Evolutionary conservation across 2,888 invertebrate genomes (phyloP).

Genomic region (Mystacides longicornis): DNA sequence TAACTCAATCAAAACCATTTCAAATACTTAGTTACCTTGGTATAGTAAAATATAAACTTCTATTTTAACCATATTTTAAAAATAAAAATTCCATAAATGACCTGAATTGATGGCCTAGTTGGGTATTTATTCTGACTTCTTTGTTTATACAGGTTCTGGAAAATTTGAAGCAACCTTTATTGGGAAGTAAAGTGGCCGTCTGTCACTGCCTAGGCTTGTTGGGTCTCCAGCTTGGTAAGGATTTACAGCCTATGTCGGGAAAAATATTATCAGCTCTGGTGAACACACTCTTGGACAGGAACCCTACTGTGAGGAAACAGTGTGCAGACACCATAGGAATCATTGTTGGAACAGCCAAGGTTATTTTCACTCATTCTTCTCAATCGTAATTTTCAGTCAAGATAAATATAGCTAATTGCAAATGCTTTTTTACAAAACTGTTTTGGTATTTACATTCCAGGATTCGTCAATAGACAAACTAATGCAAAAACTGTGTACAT

Average conservation of each 20-base stretch:
- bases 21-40: no score
- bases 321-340: constrained; percentile 81
- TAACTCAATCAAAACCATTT: no score
- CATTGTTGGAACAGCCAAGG: constrained; percentile 75
- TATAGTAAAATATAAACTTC: no score
- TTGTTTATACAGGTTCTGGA: constrained; percentile 54
- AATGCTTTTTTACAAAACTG: background rate
- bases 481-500: constrained; percentile 47
- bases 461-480: constrained; percentile 51
- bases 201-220: constrained; percentile 71
- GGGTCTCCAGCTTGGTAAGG: constrained; percentile 47
- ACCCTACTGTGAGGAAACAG: constrained; percentile 73
- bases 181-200: constrained; percentile 78
- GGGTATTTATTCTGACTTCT: no score
- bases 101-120: no score
- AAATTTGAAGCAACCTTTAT: constrained; percentile 71
- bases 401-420: no score
- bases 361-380: constrained; percentile 27
- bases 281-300: constrained; percentile 76
- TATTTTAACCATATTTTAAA: no score
- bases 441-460: constrained; percentile 24
- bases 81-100: no score
- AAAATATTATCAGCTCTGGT: constrained; percentile 54
- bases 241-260: constrained; percentile 50
- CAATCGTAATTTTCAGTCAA: background rate